A percentile compares a stretch with the other conserved stretches of the same genome.
These are phyloP conservation scores for Drosophila austrosaltans DNA, from an alignment of 2,888 invertebrate species.

Conservation along the genomic window DNA sequence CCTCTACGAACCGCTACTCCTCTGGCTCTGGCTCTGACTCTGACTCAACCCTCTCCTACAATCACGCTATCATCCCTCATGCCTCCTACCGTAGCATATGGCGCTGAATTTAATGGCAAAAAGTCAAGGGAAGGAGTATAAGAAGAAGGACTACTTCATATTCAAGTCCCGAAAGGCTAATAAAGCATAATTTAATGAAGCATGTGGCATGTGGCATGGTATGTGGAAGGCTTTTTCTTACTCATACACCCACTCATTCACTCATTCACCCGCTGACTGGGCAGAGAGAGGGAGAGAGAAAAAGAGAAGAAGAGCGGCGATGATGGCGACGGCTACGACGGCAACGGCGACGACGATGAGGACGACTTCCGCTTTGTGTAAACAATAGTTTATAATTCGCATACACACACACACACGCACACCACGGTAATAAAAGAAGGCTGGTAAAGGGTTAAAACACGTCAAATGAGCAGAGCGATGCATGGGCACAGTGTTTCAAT, in stretches of 20 bases:
- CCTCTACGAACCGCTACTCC: too few species aligned
- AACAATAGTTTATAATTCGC: slow-evolving; percentile 80
- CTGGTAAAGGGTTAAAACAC: slow-evolving; percentile 62
- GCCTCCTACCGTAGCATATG: slow-evolving; percentile 41
- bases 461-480: slow-evolving; percentile 50
- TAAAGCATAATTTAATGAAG: slow-evolving; percentile 82
- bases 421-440: slow-evolving; percentile 56
- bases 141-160: slow-evolving; percentile 70
- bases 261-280: background rate
- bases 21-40: too few species aligned
- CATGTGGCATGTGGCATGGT: slow-evolving; percentile 46
- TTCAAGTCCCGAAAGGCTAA: slow-evolving; percentile 81
- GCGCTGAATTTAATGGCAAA: slow-evolving; percentile 60
- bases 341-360: slow-evolving; percentile 44
- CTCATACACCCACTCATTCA: slow-evolving; percentile 1
- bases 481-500: slow-evolving; percentile 12
- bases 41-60: background rate
- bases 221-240: background rate
- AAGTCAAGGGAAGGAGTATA: slow-evolving; percentile 4
- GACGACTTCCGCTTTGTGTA: slow-evolving; percentile 76
- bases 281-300: too few species aligned
- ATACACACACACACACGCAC: slow-evolving; percentile 41
- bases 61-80: slow-evolving; percentile 8
- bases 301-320: background rate
- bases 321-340: background rate